Evolutionary conservation across 2,888 invertebrate species (phyloP).

Genomic region (Eristalis pertinax): DNA sequence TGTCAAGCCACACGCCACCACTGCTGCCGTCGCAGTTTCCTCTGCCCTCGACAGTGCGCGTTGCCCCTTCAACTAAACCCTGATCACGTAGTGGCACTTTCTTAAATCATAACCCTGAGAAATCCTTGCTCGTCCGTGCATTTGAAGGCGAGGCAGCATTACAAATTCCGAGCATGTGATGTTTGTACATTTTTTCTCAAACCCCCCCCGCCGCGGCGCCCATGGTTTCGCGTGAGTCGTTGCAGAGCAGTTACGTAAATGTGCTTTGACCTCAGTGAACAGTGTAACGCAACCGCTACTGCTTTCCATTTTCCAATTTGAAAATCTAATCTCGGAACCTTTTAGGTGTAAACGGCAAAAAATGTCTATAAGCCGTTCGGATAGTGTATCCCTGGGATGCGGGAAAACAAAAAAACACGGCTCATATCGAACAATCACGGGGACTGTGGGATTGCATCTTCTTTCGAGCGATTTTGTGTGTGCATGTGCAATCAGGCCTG

Average conservation of each 20-base stretch:
- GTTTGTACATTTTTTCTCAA: constrained; percentile 12
- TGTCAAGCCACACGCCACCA: neutral
- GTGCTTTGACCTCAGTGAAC: constrained; percentile 38
- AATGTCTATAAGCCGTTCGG: constrained; percentile 24
- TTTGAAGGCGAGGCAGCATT: constrained; percentile 24
- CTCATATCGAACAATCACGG: constrained; percentile 23
- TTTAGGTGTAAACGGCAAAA: constrained; percentile 27
- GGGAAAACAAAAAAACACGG: neutral
- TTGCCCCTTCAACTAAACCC: neutral
- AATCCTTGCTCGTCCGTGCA: constrained; percentile 50
- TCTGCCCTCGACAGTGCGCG: neutral
- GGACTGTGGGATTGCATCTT: constrained; percentile 32
- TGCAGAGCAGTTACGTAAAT: no score
- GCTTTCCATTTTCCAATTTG: constrained; percentile 56
- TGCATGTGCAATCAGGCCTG: constrained; percentile 39
- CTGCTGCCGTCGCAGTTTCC: neutral
- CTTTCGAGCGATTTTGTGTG: neutral
- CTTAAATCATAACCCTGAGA: constrained; percentile 59
- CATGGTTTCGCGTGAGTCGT: neutral
- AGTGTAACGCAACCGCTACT: neutral
- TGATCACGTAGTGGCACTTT: constrained; percentile 47
- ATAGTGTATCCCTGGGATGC: constrained; percentile 3
- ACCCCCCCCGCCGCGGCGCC: constrained; percentile 1
- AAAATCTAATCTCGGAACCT: constrained; percentile 47
- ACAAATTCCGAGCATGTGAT: constrained; percentile 50